These are phyloP conservation scores for Zeus faber DNA, from an alignment of 2,113 vertebrate species.

Conservation along the genomic window DNA sequence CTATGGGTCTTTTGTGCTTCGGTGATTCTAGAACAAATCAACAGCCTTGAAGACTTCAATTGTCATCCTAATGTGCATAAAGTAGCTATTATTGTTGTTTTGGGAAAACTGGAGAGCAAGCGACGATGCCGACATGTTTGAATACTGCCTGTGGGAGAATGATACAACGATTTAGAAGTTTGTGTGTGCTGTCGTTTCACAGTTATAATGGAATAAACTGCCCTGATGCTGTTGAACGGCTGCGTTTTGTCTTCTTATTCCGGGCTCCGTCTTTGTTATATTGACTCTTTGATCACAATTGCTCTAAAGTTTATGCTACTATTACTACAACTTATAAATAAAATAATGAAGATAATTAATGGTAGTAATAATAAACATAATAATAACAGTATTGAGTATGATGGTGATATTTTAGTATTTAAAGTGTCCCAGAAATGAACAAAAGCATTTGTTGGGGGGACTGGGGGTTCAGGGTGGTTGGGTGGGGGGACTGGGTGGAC, in stretches of 20 bases:
- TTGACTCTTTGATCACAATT: too few species aligned
- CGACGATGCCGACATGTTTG: constrained; percentile 30
- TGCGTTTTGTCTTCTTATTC: constrained; percentile 5
- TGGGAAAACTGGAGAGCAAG: constrained; percentile 32
- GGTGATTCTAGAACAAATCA: constrained; percentile 13
- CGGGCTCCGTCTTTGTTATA: too few species aligned
- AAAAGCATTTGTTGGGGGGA: too few species aligned
- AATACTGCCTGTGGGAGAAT: constrained; percentile 63
- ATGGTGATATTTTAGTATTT: too few species aligned
- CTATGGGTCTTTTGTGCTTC: constrained; percentile 19
- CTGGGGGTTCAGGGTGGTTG: too few species aligned
- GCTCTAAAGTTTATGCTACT: too few species aligned
- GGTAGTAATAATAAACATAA: too few species aligned
- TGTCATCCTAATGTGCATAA: constrained; percentile 33
- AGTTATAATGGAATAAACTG: constrained; percentile 62
- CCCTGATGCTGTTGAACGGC: constrained; percentile 45
- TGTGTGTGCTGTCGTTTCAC: constrained; percentile 57
- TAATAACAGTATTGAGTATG: too few species aligned
- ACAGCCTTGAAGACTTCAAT: constrained; percentile 7
- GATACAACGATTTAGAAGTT: constrained; percentile 41
- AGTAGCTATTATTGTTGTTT: constrained; percentile 49
- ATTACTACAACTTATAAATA: too few species aligned
- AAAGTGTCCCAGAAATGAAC: too few species aligned
- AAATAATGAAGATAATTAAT: too few species aligned
- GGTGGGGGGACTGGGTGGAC: too few species aligned